Evolutionary conservation across 2,113 vertebrate genomes (phyloP).

Genomic region (Xiphias gladius): DNA sequence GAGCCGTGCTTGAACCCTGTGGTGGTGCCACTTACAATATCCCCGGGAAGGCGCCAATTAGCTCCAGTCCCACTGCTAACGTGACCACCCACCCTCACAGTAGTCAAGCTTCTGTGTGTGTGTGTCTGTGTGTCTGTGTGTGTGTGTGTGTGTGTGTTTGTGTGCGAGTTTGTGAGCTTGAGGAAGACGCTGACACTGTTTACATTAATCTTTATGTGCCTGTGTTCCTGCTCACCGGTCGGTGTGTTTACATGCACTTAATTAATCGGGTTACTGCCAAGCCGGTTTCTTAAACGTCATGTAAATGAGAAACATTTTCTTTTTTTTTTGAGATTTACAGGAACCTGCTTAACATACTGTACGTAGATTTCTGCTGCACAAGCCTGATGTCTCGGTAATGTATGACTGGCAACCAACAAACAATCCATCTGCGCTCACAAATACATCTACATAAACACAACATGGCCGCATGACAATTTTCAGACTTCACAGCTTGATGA

Average conservation of each 20-base stretch:
- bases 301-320: not conserved
- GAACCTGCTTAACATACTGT: not conserved
- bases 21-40: constrained; percentile 47
- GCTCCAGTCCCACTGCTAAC: constrained; percentile 49
- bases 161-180: not conserved
- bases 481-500: not conserved
- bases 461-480: not conserved
- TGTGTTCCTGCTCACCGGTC: constrained; percentile 1
- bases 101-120: not conserved
- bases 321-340: not conserved
- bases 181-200: not conserved
- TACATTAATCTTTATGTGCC: not conserved
- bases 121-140: constrained; percentile 17
- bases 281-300: not conserved
- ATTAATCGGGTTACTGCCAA: constrained; percentile 18
- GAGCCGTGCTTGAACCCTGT: constrained; percentile 47
- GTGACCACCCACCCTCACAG: constrained; percentile 34
- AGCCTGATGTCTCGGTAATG: no score
- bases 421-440: no score
- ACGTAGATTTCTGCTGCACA: not conserved
- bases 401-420: no score
- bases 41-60: constrained; percentile 63
- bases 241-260: not conserved
- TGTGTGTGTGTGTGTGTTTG: not conserved
- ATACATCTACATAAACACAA: not conserved